Evolutionary conservation across 30 jellyfish, hydroid and myxozoan genomes (phyloP).

Genomic region (Aurelia sp.): DNA sequence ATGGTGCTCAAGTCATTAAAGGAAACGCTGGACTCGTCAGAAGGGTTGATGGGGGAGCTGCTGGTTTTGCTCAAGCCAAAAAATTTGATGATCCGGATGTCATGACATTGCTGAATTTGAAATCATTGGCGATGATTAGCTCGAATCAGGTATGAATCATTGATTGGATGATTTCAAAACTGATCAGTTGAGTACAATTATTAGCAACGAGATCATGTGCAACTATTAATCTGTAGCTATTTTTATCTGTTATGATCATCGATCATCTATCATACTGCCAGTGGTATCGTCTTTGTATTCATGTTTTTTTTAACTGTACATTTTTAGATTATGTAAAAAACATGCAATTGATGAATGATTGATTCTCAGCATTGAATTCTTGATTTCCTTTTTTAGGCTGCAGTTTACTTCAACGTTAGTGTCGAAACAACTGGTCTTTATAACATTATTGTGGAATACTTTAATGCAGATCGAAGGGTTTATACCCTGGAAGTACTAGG

Average conservation of each 20-base stretch:
- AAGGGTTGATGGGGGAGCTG: too few relatives aligned
- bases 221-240: too few relatives aligned
- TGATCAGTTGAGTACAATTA: too few relatives aligned
- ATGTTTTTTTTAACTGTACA: too few relatives aligned
- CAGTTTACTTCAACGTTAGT: conserved; percentile 41
- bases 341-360: too few relatives aligned
- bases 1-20: neutral
- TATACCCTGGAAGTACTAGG: conserved; percentile 56
- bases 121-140: conserved; percentile 68
- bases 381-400: conserved; percentile 37
- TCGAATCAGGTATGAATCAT: conserved; percentile 58
- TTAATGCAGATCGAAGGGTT: conserved; percentile 68
- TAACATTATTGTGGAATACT: conserved; percentile 70
- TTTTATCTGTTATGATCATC: too few relatives aligned
- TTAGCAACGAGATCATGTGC: too few relatives aligned
- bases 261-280: too few relatives aligned
- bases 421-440: conserved; percentile 46
- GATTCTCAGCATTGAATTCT: too few relatives aligned
- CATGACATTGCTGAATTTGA: conserved; percentile 44
- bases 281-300: too few relatives aligned
- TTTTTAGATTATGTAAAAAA: too few relatives aligned
- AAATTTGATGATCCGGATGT: conserved; percentile 73
- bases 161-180: neutral
- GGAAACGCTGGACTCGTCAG: conserved; percentile 30
- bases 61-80: conserved; percentile 4